Base-by-base conservation (phyloP, 2,113 vertebrate genomes). In the Odocoileus hemionus region DNA sequence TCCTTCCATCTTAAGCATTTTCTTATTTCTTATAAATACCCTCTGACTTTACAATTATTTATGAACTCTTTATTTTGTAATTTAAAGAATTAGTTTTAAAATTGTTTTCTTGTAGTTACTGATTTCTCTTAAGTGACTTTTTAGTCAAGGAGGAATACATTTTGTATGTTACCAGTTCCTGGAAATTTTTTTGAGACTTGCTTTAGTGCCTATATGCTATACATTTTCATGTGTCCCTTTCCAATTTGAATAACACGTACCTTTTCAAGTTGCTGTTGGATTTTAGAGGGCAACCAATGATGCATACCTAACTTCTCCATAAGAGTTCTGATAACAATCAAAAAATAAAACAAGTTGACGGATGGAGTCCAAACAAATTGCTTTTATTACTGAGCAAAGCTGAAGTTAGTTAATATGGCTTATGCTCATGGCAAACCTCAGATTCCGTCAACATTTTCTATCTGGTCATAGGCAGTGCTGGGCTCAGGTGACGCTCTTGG, bases 21-120 rank as follows among this genome's bases (percentile, higher is more conserved):
- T 87, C 23, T 89, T n/a, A 36, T 54, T 86, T 96, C 23, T 5
- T 43, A 78, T 86, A 76, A 92, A 89, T 83, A 30, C 36, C 25
- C 16, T 76, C 28, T 97, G 70, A 61, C 12, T 12, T 64, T 86
- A 83, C 14, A 58, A 50, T 88, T 82, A 92, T 67, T 90, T 79
- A 93, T 52, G 87, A 86, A 78, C 79, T 21, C 10, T 95, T 87
- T 58, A 89, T 30, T 95, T 96, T 93, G n/a, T 30, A 79, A 85
- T 96, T 78, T 80, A 28, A 88, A 54, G 82, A 87, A 50, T 57
- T 28, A 70, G 23, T n/a, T 86, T 54, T 30, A 74, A 78, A 78
- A 47, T 50, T n/a, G 5, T 86, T 90, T 88, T 55, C 45, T 83
- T 95, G 80, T 36, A 47, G 25, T 84, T 57, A 84, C 5, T 83